These are phyloP conservation scores for Pseudomyrmex concolor DNA, from an alignment of 1,140 invertebrate genomes.

Conservation along the genomic window DNA sequence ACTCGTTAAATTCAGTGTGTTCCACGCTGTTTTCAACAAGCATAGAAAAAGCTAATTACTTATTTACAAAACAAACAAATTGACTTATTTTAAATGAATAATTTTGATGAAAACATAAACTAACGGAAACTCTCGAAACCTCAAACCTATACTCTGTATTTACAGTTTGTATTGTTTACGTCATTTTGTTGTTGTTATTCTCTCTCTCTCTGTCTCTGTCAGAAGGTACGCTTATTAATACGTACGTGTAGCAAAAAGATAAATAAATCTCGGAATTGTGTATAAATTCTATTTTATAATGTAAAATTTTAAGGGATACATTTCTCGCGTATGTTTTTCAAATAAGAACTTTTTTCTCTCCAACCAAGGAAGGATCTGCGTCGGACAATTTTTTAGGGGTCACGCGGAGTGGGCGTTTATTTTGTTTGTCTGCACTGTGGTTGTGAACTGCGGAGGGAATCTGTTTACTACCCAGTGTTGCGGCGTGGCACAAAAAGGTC, in stretches of 20 bases:
- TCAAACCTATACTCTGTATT: not conserved
- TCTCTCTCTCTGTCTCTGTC: not conserved
- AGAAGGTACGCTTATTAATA: no score
- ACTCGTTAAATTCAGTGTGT: slow-evolving; percentile 39
- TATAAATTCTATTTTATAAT: slow-evolving; percentile 25
- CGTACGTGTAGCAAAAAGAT: no score
- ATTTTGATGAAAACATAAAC: no score
- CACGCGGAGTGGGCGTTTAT: slow-evolving; percentile 12
- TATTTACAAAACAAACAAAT: slow-evolving; percentile 6
- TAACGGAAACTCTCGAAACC: no score
- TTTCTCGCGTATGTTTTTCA: slow-evolving; percentile 5
- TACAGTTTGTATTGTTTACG: not conserved
- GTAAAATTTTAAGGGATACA: not conserved
- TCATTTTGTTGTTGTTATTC: not conserved
- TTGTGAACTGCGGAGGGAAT: slow-evolving; percentile 35
- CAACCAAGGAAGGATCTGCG: not conserved
- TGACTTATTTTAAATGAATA: not conserved
- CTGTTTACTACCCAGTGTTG: slow-evolving; percentile 33
- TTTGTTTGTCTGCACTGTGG: slow-evolving; percentile 38
- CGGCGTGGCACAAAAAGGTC: not conserved
- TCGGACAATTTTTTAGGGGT: slow-evolving; percentile 38
- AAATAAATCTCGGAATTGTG: not conserved
- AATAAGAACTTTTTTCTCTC: slow-evolving; percentile 11
- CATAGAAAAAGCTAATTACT: slow-evolving; percentile 30
- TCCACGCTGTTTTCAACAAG: slow-evolving; percentile 16